Conservation (phyloP, 2,113 vertebrate genomes). For the Solea solea region DNA sequence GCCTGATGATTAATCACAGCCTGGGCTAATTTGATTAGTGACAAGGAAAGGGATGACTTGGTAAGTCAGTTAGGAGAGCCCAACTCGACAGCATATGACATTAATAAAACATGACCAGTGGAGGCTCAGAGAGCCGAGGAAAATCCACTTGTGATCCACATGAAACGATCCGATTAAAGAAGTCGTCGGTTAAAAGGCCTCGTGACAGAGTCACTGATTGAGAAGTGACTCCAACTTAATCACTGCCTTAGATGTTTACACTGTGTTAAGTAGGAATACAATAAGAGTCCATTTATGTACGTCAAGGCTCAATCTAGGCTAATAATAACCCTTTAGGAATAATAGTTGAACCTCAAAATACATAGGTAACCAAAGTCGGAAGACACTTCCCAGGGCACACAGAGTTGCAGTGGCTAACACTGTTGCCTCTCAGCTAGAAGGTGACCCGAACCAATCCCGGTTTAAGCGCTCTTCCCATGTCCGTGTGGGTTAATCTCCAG, state of each 20-base stretch:
- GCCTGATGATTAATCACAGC: constrained; percentile 83
- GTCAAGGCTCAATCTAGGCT: too few species aligned
- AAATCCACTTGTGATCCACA: constrained; percentile 60
- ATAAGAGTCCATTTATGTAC: too few species aligned
- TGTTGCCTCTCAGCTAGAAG: too few species aligned
- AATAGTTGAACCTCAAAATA: too few species aligned
- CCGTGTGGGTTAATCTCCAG: too few species aligned
- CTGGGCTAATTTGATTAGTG: constrained; percentile 84
- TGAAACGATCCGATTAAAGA: constrained; percentile 64
- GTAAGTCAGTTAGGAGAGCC: constrained; percentile 77
- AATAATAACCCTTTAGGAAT: too few species aligned
- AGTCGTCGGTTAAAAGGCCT: constrained; percentile 43
- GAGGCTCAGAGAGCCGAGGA: constrained; percentile 40
- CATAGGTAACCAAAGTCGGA: too few species aligned
- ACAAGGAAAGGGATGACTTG: constrained; percentile 80
- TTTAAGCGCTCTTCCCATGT: too few species aligned
- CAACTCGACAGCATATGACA: constrained; percentile 74
- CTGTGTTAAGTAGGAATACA: too few species aligned
- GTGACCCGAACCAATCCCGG: too few species aligned
- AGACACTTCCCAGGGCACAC: too few species aligned
- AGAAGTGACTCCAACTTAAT: constrained; percentile 40
- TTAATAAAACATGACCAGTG: constrained; percentile 82
- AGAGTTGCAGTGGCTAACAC: too few species aligned
- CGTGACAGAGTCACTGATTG: constrained; percentile 33
- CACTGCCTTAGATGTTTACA: constrained; percentile 13